phyloP scores from a whole-genome alignment of 2,888 invertebrate genomes.

The Parnassius orleans region DNA sequence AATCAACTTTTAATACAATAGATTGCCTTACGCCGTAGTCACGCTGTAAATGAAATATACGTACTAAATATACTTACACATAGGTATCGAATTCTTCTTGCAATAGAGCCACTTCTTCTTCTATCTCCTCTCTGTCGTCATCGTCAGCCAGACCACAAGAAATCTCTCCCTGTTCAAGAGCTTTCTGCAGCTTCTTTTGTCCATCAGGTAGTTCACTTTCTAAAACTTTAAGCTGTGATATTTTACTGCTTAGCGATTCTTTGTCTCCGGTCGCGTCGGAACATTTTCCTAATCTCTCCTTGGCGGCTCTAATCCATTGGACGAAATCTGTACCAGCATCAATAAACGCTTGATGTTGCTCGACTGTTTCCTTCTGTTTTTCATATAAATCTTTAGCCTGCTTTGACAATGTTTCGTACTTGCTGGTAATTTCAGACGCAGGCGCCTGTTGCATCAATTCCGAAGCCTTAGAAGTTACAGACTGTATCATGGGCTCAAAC shows the following conservation, averaged over 20 bases:
- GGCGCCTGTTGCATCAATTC: conserved; percentile 95
- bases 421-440: conserved; percentile 94
- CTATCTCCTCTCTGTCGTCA: conserved; percentile 93
- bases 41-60: neutral
- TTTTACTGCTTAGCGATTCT: conserved; percentile 91
- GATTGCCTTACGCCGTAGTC: too few species aligned
- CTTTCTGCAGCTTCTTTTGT: conserved; percentile 89
- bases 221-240: conserved; percentile 91
- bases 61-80: conserved; percentile 77
- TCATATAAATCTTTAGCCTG: conserved; percentile 94
- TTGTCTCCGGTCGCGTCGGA: conserved; percentile 96
- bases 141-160: conserved; percentile 92
- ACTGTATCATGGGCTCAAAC: conserved; percentile 98
- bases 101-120: conserved; percentile 93
- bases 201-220: conserved; percentile 92
- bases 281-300: conserved; percentile 94
- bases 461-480: conserved; percentile 95
- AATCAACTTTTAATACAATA: too few species aligned
- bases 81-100: conserved; percentile 95
- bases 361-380: conserved; percentile 93
- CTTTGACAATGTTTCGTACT: conserved; percentile 94
- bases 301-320: conserved; percentile 95
- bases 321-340: conserved; percentile 95
- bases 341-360: conserved; percentile 94
- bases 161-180: conserved; percentile 90